phyloP scores from a whole-genome alignment of 2,888 invertebrate genomes.

The Rugalucina vietnamica region DNA sequence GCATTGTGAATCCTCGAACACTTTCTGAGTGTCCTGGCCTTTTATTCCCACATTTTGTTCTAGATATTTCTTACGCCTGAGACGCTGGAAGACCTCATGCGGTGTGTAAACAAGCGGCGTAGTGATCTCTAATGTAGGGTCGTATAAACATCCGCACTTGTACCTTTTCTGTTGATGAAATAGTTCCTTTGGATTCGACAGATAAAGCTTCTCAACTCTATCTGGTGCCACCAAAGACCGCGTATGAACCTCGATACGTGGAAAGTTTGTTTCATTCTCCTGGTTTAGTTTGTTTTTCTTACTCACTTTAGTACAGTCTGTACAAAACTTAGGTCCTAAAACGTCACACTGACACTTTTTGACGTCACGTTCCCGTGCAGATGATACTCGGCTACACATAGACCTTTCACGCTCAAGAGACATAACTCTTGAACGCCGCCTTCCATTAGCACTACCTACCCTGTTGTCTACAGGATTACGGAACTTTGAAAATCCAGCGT shows the following conservation, averaged over 20 bases:
- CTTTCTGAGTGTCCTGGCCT: neutral
- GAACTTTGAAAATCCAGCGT: slow-evolving; percentile 65
- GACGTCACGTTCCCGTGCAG: slow-evolving; percentile 6
- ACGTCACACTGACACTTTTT: slow-evolving; percentile 66
- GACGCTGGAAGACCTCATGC: slow-evolving; percentile 63
- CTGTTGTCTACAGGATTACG: slow-evolving; percentile 60
- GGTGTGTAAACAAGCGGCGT: slow-evolving; percentile 64
- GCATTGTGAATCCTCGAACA: neutral
- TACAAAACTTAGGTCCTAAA: slow-evolving; percentile 67
- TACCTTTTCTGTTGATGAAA: slow-evolving; percentile 50
- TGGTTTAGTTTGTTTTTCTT: slow-evolving; percentile 43
- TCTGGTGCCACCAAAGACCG: slow-evolving; percentile 69
- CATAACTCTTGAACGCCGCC: slow-evolving; percentile 19
- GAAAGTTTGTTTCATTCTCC: slow-evolving; percentile 62
- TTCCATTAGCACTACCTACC: slow-evolving; percentile 62
- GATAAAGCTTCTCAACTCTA: slow-evolving; percentile 58
- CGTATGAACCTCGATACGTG: slow-evolving; percentile 65
- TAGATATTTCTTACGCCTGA: slow-evolving; percentile 51
- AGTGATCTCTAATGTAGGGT: slow-evolving; percentile 54
- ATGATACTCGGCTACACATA: slow-evolving; percentile 56
- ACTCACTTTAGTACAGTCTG: slow-evolving; percentile 66
- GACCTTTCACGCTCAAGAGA: slow-evolving; percentile 51
- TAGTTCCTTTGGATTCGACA: slow-evolving; percentile 57
- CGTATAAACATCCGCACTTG: slow-evolving; percentile 58
- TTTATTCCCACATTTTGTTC: neutral